Evolutionary conservation across 2,797 vertebrate species (phyloP).

Genomic region (Chaetophractus vellerosus): DNA sequence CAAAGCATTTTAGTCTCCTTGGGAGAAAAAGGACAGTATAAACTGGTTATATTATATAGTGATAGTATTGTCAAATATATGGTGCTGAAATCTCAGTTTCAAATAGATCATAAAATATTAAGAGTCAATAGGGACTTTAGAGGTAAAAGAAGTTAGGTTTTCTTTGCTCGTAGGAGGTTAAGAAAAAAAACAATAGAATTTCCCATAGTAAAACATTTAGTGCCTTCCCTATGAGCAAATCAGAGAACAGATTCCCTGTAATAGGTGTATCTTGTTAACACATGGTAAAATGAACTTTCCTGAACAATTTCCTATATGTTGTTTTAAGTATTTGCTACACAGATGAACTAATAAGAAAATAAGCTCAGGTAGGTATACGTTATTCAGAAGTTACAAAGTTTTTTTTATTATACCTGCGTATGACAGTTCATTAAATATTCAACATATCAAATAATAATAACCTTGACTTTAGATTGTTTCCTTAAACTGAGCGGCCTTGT

Average conservation of each 20-base stretch:
- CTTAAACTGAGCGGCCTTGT: neutral
- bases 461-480: constrained; percentile 28
- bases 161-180: constrained; percentile 48
- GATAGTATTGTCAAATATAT: constrained; percentile 31
- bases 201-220: constrained; percentile 27
- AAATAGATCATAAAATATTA: constrained; percentile 45
- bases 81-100: constrained; percentile 34
- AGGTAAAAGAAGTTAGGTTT: constrained; percentile 59
- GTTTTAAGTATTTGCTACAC: constrained; percentile 2
- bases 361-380: neutral
- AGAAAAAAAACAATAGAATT: constrained; percentile 65
- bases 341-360: neutral
- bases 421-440: constrained; percentile 6
- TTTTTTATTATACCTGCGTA: neutral
- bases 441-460: constrained; percentile 15
- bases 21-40: neutral
- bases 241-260: constrained; percentile 1
- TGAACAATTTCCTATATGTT: neutral
- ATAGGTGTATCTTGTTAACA: neutral
- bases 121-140: neutral
- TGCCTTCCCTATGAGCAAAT: constrained; percentile 19
- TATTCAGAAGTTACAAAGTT: neutral
- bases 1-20: constrained; percentile 51
- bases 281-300: neutral
- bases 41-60: neutral